Conservation (phyloP, 2,113 vertebrate species). For the Barnardius zonarius region DNA sequence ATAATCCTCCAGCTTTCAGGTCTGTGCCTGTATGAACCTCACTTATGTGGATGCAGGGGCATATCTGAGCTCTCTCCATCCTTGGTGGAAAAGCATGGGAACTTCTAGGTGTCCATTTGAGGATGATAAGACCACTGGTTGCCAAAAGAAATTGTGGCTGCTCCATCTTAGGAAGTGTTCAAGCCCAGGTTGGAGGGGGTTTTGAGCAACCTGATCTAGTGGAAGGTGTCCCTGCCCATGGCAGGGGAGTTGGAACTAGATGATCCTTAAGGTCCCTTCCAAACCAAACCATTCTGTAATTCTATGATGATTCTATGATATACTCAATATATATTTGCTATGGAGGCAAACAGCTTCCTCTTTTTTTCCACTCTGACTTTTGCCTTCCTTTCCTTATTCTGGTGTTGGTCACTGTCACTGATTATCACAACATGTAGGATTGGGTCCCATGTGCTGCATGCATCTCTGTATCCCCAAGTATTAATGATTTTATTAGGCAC, state of each 20-base stretch:
- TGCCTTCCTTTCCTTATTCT: not conserved
- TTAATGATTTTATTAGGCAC: not conserved
- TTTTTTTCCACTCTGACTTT: not conserved
- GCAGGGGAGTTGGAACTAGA: not conserved
- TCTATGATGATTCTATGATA: not conserved
- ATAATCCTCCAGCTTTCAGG: not conserved
- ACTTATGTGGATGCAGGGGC: not conserved
- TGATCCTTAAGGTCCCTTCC: not conserved
- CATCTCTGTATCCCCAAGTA: not conserved
- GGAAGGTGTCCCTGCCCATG: not conserved
- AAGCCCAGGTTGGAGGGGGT: not conserved
- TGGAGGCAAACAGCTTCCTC: not conserved
- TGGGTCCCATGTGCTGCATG: fast-evolving
- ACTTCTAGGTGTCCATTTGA: not conserved
- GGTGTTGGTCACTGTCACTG: not conserved
- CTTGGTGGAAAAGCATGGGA: not conserved
- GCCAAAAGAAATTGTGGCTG: not conserved
- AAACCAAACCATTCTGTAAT: not conserved
- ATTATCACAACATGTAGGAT: not conserved
- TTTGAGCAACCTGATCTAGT: not conserved
- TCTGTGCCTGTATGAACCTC: not conserved
- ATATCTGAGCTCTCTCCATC: not conserved
- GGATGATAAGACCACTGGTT: not conserved
- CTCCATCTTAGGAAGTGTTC: not conserved
- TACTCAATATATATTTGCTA: not conserved